Conservation (phyloP, 2,113 vertebrate species). For the Xiphias gladius region DNA sequence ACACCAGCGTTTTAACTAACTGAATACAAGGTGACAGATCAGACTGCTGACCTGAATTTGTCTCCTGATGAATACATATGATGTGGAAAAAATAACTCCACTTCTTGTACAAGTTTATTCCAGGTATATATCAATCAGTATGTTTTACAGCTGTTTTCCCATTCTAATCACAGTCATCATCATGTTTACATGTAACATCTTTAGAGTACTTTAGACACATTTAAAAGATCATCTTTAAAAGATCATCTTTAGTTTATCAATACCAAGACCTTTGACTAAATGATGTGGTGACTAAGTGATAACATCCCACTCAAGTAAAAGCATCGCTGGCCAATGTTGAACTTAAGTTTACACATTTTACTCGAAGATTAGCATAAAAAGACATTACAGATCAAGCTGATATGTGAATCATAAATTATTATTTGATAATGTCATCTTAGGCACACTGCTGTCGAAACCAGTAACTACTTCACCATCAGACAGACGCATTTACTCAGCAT, state of each 20-base stretch:
- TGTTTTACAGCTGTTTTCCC: slow-evolving; percentile 8
- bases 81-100: slow-evolving; percentile 45
- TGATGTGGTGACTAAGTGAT: background rate
- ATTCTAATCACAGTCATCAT: background rate
- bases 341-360: background rate
- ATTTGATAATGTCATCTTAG: slow-evolving; percentile 34
- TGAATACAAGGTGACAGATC: slow-evolving; percentile 64
- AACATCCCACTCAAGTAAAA: background rate
- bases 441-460: slow-evolving; percentile 19
- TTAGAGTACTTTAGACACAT: background rate
- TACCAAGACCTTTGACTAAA: background rate
- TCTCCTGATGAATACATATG: slow-evolving; percentile 64
- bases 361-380: background rate
- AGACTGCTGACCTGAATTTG: slow-evolving; percentile 66
- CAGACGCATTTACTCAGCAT: slow-evolving; percentile 57
- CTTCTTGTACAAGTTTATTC: slow-evolving; percentile 25
- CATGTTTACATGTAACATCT: background rate
- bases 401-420: background rate
- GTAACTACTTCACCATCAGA: slow-evolving; percentile 30
- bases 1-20: slow-evolving; percentile 52
- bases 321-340: background rate
- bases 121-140: slow-evolving; percentile 30
- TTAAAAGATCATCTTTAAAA: background rate
- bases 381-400: slow-evolving; percentile 2
- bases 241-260: background rate